phyloP scores from a whole-genome alignment of 2,797 vertebrate species.

The Pipistrellus nathusii region DNA sequence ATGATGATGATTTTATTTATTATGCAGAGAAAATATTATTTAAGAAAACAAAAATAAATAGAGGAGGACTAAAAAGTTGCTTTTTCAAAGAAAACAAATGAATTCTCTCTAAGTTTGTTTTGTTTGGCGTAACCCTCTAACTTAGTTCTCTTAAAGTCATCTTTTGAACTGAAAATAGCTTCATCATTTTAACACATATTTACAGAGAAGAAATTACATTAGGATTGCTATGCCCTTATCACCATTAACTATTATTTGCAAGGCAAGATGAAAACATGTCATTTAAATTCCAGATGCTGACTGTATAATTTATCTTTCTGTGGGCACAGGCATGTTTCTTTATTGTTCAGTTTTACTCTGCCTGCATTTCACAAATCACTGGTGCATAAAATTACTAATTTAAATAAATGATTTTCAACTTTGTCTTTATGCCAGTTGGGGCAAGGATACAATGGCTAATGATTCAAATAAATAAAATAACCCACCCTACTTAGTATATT shows the following conservation, averaged over 20 bases:
- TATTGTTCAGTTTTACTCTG: constrained; percentile 61
- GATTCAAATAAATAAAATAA: constrained; percentile 32
- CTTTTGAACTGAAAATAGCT: constrained; percentile 67
- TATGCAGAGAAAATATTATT: constrained; percentile 40
- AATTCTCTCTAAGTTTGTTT: constrained; percentile 25
- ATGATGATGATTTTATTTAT: not conserved
- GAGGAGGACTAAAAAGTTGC: not conserved
- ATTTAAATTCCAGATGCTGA: constrained; percentile 79
- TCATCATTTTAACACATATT: constrained; percentile 63
- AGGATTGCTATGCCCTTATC: constrained; percentile 54
- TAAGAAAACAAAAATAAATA: constrained; percentile 44
- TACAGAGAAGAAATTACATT: constrained; percentile 68
- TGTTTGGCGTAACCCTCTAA: constrained; percentile 50
- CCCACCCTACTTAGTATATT: not conserved
- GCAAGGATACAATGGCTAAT: not conserved
- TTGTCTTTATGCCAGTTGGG: constrained; percentile 19
- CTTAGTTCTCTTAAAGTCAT: constrained; percentile 68
- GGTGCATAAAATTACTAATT: constrained; percentile 65
- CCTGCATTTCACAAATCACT: constrained; percentile 60
- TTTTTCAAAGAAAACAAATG: constrained; percentile 59
- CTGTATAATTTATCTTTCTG: constrained; percentile 78
- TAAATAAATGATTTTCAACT: constrained; percentile 67
- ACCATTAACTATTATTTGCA: constrained; percentile 73
- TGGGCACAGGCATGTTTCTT: constrained; percentile 73
- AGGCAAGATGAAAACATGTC: constrained; percentile 66